Base-by-base conservation (phyloP, 2,797 vertebrate species). In the Cossypha caffra region DNA sequence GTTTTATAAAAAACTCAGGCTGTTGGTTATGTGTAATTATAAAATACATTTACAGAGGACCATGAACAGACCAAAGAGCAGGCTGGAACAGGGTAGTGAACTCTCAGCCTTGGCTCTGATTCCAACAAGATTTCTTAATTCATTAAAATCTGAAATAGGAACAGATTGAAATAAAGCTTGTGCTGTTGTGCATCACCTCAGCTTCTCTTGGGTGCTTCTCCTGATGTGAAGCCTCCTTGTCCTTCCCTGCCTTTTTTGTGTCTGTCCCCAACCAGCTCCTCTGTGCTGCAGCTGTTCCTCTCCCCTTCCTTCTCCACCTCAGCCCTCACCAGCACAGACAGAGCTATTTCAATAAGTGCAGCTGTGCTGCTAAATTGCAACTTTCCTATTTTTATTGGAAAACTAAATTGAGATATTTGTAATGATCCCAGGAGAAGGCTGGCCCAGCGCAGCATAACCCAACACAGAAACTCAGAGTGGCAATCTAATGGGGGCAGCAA, bases 391-490 rank as follows among this genome's bases (percentile, higher is more conserved):
- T 97, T 97, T 95, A 97, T 95, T 96, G 95, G 90, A 82, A 96
- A 97, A 89, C 52, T 78, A 94, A 97, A 97, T 91, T 88, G 95
- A 96, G 89, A 97, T 54, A 91, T 97, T 92, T 75, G 63, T 98
- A 98, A 97, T 94, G 96, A 97, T 96, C 97, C 95, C 96, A 88
- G 50, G 94, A 98, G 97, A 97, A 97, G 76, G 91, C 66, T 94
- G 54, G 96, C 78, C 85, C 93, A 91, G 95, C 95, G 95, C 93
- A 95, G 95, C 64, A 73, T 86, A 96, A 96, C 92, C 95, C 91
- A 96, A 90, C 93, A 86, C 91, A 93, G 96, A 94, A 95, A 96
- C 96, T 92, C 87, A 86, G 76, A 94, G 72, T 74, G 55, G 80
- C 79, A 96, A 73, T 94, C 90, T 92, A 68, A n/a, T 21, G 75